Base-by-base conservation (phyloP, 2,797 vertebrate genomes). In the Taenioides sp. region DNA sequence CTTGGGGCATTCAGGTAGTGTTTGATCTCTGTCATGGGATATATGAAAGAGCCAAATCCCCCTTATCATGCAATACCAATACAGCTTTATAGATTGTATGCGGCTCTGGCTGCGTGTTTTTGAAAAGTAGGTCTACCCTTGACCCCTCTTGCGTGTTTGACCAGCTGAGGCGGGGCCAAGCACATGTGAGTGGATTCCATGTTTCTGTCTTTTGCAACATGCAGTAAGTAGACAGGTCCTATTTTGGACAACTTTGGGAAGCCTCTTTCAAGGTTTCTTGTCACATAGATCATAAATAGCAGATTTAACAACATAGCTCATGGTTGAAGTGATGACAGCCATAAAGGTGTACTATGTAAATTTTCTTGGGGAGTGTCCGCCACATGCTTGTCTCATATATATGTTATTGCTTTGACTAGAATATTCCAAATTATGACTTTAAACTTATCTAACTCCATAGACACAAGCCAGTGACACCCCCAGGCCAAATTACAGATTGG, bases 21-120 rank as follows among this genome's bases (percentile, higher is more conserved):
- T 88, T 88, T 90, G 86, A 90, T 90, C 43, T 47, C 43, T 47
- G 14, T 47, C 89, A 88, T 85, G 86, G 91, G 83, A 92, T 52
- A 83, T 78, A 69, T 82, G 77, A 85, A 80, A 78, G 78, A 67
- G 73, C 65, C 67, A 65, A 74, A 70, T 4, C 25, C 37, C 27
- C 31, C 62, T 72, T 62, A 80, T 86, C 73, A 70, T 76, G 31
- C 47, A 27, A 25, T 69, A 49, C 9, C 43, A 47, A 16, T 47
- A 2, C 27, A 34, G 70, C 67, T 76, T 59, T 78, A 70, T 68
- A 55, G 54, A 58, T 72, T 66, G 55, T 20, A 49, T 50, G 27
- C 71, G 64, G 31, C 52, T 80, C 78, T 72, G 10, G 65, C 72
- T 77, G 70, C 58, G 77, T 74, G 20, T 77, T 63, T 70, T 74